Evolutionary conservation across 2,113 vertebrate species (phyloP).

Genomic region (Chloroceryle aenea): DNA sequence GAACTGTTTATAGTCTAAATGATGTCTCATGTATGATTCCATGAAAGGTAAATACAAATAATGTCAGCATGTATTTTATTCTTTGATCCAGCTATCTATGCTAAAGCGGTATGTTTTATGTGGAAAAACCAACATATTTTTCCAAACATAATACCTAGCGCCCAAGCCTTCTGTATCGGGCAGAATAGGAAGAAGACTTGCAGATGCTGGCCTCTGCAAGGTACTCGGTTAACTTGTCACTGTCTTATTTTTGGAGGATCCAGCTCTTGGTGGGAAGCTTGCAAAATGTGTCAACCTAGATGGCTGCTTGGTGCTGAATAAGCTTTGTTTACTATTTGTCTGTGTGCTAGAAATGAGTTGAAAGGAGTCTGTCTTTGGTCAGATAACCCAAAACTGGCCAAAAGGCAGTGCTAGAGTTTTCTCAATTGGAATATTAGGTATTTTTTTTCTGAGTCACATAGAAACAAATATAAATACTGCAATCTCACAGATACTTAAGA

Average conservation of each 20-base stretch:
- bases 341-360: neutral
- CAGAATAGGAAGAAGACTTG: neutral
- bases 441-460: neutral
- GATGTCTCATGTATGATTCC: neutral
- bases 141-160: neutral
- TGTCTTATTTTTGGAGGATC: neutral
- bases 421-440: neutral
- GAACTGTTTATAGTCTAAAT: neutral
- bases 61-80: neutral
- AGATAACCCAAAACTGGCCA: neutral
- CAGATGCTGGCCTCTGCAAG: neutral
- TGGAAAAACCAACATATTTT: neutral
- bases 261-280: neutral
- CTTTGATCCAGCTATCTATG: neutral
- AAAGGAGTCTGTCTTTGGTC: neutral
- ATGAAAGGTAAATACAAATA: conserved; percentile 6
- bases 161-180: neutral
- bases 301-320: neutral
- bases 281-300: neutral
- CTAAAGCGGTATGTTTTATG: neutral
- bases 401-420: neutral
- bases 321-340: conserved; percentile 33
- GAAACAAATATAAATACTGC: neutral
- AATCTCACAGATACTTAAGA: neutral
- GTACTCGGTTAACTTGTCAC: neutral